Base-by-base conservation (phyloP, 1,140 invertebrate genomes). In the Zaprionus kolodkinae region DNA sequence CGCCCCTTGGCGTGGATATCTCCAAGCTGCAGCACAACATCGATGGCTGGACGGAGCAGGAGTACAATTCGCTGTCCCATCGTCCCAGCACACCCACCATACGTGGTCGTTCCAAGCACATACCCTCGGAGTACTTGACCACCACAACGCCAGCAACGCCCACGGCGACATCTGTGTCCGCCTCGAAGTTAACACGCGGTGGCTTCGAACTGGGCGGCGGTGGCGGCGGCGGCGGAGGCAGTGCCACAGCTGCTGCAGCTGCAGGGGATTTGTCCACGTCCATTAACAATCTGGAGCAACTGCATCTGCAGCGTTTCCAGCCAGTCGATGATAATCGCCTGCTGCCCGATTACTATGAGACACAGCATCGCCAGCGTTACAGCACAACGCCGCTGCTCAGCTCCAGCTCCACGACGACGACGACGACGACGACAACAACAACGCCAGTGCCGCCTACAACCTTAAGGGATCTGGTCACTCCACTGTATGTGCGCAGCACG, bases 31-130 rank as follows among this genome's bases (percentile, higher is more conserved):
- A 97, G 86, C 96, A 96, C 79, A 96, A 96, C 76, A 97, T 97
- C 43, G 96, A 97, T 81, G 95, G 96, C 38, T 97, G 96, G 96
- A 97, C 96, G 1, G 95, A 96, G 78, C 95, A 96, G 93, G 95
- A 96, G 91, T 96, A 94, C 91, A 94, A 94, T 9, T 94, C 94
- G 48, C 84, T 94, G 7, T 92, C 93, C 3, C 93, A 94, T 70
- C 93, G 92, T 64, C 92, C 92, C 59, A 93, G 94, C 72, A 93
- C 93, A 12, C 94, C 92, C 72, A 95, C 94, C 76, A 94, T 94
- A 90, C 94, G 94, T 57, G 93, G 92, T 6, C 93, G 93, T 11
- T 95, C 95, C 13, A 97, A 97, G 91, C 94, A 96, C 91, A 97
- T 97, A 70, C 96, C 96, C 40, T 93, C 95, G 9, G 95, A 96